Percentiles rank a stretch among this genome's conserved stretches.
These are phyloP conservation scores for Acholoe squamosa DNA, from an alignment of 2,888 invertebrate genomes.

Conservation along the genomic window DNA sequence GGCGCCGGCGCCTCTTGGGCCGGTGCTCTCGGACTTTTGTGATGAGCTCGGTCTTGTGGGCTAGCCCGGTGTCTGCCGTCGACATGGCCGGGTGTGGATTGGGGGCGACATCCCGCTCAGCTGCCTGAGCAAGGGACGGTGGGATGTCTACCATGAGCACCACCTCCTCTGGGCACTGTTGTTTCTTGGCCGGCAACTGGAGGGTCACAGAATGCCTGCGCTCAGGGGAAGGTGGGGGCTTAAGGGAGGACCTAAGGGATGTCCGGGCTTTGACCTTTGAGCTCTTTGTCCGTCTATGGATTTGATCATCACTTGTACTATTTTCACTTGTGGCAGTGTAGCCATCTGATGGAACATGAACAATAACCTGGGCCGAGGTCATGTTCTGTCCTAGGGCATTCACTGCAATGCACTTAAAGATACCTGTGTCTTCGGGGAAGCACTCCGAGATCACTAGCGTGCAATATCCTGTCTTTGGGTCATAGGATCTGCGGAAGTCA, in stretches of 20 bases:
- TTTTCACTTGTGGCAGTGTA: conserved; percentile 35
- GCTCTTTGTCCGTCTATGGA: conserved; percentile 22
- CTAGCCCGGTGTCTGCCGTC: conserved; percentile 31
- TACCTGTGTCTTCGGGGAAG: conserved; percentile 82
- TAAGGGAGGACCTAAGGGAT: neutral
- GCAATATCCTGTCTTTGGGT: conserved; percentile 79
- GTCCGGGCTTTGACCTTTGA: conserved; percentile 47
- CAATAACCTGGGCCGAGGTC: conserved; percentile 81
- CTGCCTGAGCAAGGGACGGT: conserved; percentile 50
- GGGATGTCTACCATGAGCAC: conserved; percentile 56
- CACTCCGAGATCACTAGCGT: conserved; percentile 80
- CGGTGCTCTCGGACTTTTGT: conserved; percentile 57
- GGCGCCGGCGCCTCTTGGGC: conserved; percentile 49
- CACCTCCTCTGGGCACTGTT: conserved; percentile 25
- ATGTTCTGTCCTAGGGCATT: conserved; percentile 95
- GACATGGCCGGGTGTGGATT: neutral
- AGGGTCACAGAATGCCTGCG: conserved; percentile 42
- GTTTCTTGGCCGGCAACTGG: conserved; percentile 19
- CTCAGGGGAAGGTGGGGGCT: conserved; percentile 46
- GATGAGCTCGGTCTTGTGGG: conserved; percentile 38
- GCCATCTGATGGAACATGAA: conserved; percentile 71
- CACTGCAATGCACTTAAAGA: conserved; percentile 90
- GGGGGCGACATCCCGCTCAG: conserved; percentile 17
- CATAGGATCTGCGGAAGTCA: conserved; percentile 80
- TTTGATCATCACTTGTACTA: conserved; percentile 34